phyloP scores from a whole-genome alignment of 2,797 vertebrate genomes.

The Chanos chanos region DNA sequence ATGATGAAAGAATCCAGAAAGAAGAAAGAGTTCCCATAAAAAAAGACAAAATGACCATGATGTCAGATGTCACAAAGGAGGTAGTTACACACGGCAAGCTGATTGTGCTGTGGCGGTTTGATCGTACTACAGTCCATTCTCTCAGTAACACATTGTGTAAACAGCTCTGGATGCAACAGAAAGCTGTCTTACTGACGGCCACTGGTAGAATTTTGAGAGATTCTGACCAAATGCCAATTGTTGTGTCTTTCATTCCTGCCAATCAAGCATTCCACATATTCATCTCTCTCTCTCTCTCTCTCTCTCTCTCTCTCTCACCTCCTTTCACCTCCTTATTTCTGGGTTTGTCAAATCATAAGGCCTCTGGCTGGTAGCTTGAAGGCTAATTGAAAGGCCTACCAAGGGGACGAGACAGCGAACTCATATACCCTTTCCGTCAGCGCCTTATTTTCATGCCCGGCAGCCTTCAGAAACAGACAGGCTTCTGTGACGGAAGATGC shows the following conservation, averaged over 20 bases:
- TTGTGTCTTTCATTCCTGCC: not conserved
- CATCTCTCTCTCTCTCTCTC: not conserved
- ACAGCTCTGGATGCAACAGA: not conserved
- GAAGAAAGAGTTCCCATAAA: no score
- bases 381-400: conserved; percentile 32
- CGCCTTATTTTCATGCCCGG: conserved; percentile 11
- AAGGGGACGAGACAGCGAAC: not conserved
- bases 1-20: not conserved
- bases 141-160: conserved; percentile 4
- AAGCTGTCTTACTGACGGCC: not conserved
- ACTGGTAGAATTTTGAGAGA: not conserved
- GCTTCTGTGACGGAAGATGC: no score
- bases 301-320: not conserved
- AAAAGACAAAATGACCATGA: no score
- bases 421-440: conserved; percentile 6
- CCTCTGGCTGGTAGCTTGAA: conserved; percentile 26
- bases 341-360: not conserved
- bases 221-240: conserved; percentile 4
- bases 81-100: no score
- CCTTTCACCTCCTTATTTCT: not conserved
- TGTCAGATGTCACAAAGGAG: no score
- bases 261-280: not conserved
- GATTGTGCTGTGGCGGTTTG: no score
- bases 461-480: conserved; percentile 9
- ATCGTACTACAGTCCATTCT: not conserved